Base-by-base conservation (phyloP, 2,888 invertebrate species). In the Mamestra brassicae region DNA sequence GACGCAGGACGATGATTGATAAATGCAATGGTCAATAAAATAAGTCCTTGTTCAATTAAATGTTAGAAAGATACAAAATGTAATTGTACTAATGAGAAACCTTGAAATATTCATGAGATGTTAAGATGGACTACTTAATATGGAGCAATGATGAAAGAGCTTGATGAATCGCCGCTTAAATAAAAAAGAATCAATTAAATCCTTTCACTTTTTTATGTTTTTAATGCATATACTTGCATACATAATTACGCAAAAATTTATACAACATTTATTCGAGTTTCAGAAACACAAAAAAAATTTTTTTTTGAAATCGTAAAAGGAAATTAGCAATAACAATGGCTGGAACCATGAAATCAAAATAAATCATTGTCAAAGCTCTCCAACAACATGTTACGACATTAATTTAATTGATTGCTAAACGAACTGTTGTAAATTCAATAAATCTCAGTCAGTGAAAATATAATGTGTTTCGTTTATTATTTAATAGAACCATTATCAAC, bases 1-100 rank as follows among this genome's bases (percentile, higher is more conserved):
- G 76, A 83, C 83, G 79, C 83, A 88, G 87, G 89, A 87, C 76
- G 83, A 88, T 88, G 87, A 89, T 88, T 92, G 92, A 93, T 92
- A 90, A 92, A 90, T 92, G 86, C 79, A 89, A 69, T 80, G 80
- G 79, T 87, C 85, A 89, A 78, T 83, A 86, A 86, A 88, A 83
- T 73, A 69, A 81, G 88, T 89, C 89, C 88, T 88, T 87, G 88
- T 73, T 85, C 78, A 87, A 87, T 88, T 87, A 82, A 86, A 89
- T 84, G 71, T 74, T 84, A 80, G 11, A 71, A 60, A 17, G 66
- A 61, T 72, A 50, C 36, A 55, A 61, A 74, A 58, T 72, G 36
- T 76, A 82, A 83, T 78, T 80, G 78, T 73, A 64, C 55, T 75
- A 79, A 79, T 73, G 64, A 58, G 47, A n/a, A 54, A 64, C 82